A percentile compares a stretch with the other conserved stretches of the same genome.
These are phyloP conservation scores for Hoplodrina ambigua DNA, from an alignment of 2,888 invertebrate species.

Conservation along the genomic window DNA sequence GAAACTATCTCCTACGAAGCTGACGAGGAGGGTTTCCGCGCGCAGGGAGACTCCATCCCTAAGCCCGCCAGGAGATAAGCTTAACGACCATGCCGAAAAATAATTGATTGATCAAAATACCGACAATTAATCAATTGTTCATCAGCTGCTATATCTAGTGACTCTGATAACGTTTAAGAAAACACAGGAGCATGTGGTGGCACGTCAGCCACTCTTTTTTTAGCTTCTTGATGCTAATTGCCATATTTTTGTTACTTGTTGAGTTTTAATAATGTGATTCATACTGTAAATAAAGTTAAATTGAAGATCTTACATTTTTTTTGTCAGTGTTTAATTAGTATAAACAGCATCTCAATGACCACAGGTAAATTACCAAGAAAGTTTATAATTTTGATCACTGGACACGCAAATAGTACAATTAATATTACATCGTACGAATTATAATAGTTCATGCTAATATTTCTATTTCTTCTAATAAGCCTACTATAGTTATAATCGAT, in stretches of 20 bases:
- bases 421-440: too few species aligned
- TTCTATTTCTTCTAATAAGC: too few species aligned
- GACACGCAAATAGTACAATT: too few species aligned
- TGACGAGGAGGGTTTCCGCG: slow-evolving; percentile 92
- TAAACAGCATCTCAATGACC: neutral
- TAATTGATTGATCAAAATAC: slow-evolving; percentile 20
- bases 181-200: slow-evolving; percentile 1
- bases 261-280: slow-evolving; percentile 41
- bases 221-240: slow-evolving; percentile 11
- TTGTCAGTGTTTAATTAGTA: neutral
- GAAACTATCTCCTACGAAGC: slow-evolving; percentile 89
- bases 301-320: neutral
- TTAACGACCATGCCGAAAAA: slow-evolving; percentile 46
- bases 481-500: too few species aligned
- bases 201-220: neutral
- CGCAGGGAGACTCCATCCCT: slow-evolving; percentile 91
- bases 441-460: too few species aligned
- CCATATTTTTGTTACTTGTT: slow-evolving; percentile 37
- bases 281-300: slow-evolving; percentile 43
- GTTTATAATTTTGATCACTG: too few species aligned
- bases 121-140: slow-evolving; percentile 11
- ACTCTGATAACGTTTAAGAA: slow-evolving; percentile 37
- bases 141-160: slow-evolving; percentile 19
- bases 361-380: too few species aligned
- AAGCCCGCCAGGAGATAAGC: slow-evolving; percentile 76